Conservation (phyloP, 2,888 invertebrate genomes). For the Melolontha melolontha region DNA sequence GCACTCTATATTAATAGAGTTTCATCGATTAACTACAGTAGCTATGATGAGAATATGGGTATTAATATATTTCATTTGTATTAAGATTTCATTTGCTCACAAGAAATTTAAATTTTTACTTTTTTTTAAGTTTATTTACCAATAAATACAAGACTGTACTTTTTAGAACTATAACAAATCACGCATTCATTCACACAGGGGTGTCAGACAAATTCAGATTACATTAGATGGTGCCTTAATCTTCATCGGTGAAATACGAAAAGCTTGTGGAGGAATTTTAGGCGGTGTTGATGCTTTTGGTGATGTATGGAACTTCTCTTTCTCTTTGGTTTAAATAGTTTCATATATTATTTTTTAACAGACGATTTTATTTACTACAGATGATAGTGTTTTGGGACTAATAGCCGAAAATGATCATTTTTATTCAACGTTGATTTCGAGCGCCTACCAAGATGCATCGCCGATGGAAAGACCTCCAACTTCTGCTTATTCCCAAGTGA, state of each 20-base stretch:
- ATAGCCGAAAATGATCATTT: slow-evolving; percentile 68
- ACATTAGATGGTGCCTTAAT: slow-evolving; percentile 76
- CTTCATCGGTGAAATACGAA: slow-evolving; percentile 85
- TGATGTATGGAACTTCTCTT: slow-evolving; percentile 69
- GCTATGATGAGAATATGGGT: slow-evolving; percentile 63
- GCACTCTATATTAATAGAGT: slow-evolving; percentile 72
- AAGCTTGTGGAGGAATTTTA: slow-evolving; percentile 80
- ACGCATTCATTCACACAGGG: slow-evolving; percentile 84
- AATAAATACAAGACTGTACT: not conserved
- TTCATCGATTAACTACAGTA: slow-evolving; percentile 63
- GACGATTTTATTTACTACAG: slow-evolving; percentile 88
- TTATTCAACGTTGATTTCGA: slow-evolving; percentile 62
- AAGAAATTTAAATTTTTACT: not conserved
- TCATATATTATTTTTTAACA: slow-evolving; percentile 57
- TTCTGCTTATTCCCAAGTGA: slow-evolving; percentile 44
- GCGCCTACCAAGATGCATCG: slow-evolving; percentile 53
- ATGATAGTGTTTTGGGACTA: slow-evolving; percentile 77
- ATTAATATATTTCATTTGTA: slow-evolving; percentile 11
- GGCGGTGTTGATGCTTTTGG: slow-evolving; percentile 79
- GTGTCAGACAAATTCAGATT: slow-evolving; percentile 78
- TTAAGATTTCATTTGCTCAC: not conserved
- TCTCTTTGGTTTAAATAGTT: not conserved
- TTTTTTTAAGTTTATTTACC: not conserved
- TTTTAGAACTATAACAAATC: slow-evolving; percentile 90
- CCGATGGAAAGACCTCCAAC: slow-evolving; percentile 71